Conservation (phyloP, 2,888 invertebrate species). For the Muscina levida region DNA sequence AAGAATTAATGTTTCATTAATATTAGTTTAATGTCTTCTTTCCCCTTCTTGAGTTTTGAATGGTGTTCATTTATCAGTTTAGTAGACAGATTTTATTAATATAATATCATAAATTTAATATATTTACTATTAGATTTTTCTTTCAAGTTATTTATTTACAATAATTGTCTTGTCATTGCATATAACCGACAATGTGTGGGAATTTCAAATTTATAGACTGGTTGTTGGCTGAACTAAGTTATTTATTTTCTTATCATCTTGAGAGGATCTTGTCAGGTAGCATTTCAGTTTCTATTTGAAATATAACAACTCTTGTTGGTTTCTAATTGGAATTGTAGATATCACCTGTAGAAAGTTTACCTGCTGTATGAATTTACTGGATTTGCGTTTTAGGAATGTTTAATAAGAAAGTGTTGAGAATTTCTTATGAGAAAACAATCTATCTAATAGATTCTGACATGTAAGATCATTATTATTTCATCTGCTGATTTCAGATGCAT, state of each 20-base stretch:
- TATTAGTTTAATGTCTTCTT: constrained; percentile 30
- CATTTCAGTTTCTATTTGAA: too few species aligned
- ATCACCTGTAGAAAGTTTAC: constrained; percentile 11
- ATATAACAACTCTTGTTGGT: not conserved
- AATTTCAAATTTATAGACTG: not conserved
- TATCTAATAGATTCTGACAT: too few species aligned
- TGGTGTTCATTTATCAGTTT: too few species aligned
- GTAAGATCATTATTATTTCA: too few species aligned
- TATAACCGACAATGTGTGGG: constrained; percentile 12
- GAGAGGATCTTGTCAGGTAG: not conserved
- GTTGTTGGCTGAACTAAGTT: constrained; percentile 21
- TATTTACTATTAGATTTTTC: not conserved
- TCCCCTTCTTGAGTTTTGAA: not conserved
- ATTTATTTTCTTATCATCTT: not conserved
- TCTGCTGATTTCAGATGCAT: too few species aligned
- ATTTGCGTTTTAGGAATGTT: not conserved
- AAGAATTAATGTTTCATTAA: constrained; percentile 40
- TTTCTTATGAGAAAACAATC: too few species aligned
- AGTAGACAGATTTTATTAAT: not conserved
- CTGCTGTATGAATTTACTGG: too few species aligned
- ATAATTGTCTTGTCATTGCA: constrained; percentile 18
- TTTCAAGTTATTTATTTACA: constrained; percentile 1
- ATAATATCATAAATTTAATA: constrained; percentile 18
- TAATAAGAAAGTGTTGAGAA: too few species aligned
- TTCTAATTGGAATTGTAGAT: constrained; percentile 11